Evolutionary conservation across 2,113 vertebrate genomes (phyloP).

Genomic region (Mixornis gularis): DNA sequence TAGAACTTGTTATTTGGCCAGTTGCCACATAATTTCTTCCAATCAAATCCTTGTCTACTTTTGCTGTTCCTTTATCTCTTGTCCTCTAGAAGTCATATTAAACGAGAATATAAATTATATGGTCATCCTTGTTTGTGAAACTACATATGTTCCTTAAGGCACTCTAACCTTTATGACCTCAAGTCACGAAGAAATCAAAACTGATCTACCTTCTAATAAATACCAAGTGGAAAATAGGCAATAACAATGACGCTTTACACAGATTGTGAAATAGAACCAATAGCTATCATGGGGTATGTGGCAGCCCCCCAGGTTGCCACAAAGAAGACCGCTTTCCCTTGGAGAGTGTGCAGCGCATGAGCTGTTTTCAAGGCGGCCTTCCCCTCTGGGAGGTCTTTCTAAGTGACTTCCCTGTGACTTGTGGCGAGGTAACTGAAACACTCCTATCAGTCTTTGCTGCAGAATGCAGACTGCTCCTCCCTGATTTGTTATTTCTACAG

Average conservation of each 20-base stretch:
- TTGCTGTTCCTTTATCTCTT: not conserved
- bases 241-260: not conserved
- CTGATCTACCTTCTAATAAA: not conserved
- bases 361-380: too few species aligned
- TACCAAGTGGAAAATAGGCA: not conserved
- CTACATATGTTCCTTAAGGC: not conserved
- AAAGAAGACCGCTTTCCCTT: too few species aligned
- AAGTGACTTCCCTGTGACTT: too few species aligned
- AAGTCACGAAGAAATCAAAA: not conserved
- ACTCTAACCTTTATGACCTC: not conserved
- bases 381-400: too few species aligned
- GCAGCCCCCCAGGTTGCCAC: too few species aligned
- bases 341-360: too few species aligned
- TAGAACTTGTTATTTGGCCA: not conserved
- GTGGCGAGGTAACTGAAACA: too few species aligned
- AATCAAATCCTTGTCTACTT: not conserved
- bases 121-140: not conserved
- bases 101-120: not conserved
- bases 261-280: not conserved
- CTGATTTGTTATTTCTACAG: too few species aligned
- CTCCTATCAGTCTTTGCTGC: too few species aligned
- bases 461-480: too few species aligned
- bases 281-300: not conserved
- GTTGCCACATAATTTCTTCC: not conserved
- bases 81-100: not conserved